A percentile compares a stretch with the other conserved stretches of the same genome.
Evolutionary conservation across 2,113 vertebrate genomes (phyloP).

Genomic region (Cephalophus harveyi): DNA sequence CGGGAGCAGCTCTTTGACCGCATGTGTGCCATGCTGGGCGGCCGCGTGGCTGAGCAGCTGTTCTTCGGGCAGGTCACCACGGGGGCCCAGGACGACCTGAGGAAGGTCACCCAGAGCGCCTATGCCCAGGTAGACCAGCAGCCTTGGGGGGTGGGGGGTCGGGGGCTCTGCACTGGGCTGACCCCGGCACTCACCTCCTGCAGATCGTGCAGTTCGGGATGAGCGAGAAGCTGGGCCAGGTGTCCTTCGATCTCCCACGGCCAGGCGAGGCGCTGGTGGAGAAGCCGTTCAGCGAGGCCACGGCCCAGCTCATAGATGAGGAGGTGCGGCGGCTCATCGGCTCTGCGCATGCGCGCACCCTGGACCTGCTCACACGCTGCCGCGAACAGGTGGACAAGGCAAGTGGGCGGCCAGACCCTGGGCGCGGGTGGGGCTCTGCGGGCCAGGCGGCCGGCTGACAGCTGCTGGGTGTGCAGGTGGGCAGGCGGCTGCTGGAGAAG

Average conservation of each 20-base stretch:
- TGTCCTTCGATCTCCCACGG: conserved; percentile 76
- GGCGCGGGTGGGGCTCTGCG: no score
- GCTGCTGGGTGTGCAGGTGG: conserved; percentile 64
- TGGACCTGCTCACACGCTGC: conserved; percentile 73
- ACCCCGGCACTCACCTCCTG: background rate
- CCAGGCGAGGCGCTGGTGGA: conserved; percentile 71
- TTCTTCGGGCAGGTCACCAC: conserved; percentile 79
- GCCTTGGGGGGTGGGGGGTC: background rate
- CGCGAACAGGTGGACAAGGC: conserved; percentile 74
- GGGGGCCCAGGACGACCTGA: conserved; percentile 79
- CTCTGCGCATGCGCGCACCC: conserved; percentile 72
- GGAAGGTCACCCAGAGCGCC: conserved; percentile 78
- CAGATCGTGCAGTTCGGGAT: conserved; percentile 73
- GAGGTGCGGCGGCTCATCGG: conserved; percentile 82
- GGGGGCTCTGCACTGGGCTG: fast-evolving
- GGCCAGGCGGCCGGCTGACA: background rate
- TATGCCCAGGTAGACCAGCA: conserved; percentile 76
- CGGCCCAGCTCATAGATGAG: conserved; percentile 82
- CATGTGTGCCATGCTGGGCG: conserved; percentile 81
- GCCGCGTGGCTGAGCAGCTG: conserved; percentile 78
- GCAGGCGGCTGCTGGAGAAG: conserved; percentile 76
- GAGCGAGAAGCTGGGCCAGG: conserved; percentile 80
- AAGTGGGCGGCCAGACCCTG: background rate
- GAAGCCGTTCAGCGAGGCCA: conserved; percentile 78
- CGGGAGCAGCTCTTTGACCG: conserved; percentile 78